phyloP scores from a whole-genome alignment of 2,113 vertebrate genomes.

The Oplegnathus fasciatus region DNA sequence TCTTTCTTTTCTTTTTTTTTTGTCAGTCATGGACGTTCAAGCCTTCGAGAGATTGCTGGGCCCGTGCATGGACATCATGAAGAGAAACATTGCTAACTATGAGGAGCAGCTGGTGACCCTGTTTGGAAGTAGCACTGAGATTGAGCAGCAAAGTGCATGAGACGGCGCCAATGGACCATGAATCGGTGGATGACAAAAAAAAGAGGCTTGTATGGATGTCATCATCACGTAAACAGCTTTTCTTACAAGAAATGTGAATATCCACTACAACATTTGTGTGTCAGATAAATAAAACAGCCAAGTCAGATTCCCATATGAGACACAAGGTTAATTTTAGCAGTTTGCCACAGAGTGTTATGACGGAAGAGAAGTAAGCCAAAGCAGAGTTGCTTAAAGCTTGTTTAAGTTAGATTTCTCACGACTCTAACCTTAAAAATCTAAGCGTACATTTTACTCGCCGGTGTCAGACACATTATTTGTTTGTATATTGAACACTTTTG shows the following conservation, averaged over 20 bases:
- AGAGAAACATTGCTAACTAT: constrained; percentile 98
- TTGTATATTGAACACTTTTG: constrained; percentile 60
- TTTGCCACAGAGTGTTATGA: constrained; percentile 55
- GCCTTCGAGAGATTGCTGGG: constrained; percentile 98
- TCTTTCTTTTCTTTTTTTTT: constrained; percentile 30
- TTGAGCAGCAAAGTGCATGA: constrained; percentile 92
- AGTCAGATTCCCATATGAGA: constrained; percentile 34
- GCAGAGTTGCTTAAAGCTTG: constrained; percentile 64
- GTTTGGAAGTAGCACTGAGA: constrained; percentile 96
- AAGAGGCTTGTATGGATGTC: constrained; percentile 60
- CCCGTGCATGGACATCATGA: constrained; percentile 99
- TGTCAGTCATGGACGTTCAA: constrained; percentile 94
- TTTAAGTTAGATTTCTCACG: constrained; percentile 60
- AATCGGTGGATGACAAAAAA: constrained; percentile 29
- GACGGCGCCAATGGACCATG: constrained; percentile 67
- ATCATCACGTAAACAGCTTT: constrained; percentile 61
- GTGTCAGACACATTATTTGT: constrained; percentile 63
- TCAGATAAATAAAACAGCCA: constrained; percentile 45
- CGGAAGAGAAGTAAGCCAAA: constrained; percentile 67
- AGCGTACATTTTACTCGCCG: constrained; percentile 67
- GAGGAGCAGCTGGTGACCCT: constrained; percentile 96
- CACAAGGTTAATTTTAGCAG: constrained; percentile 29
- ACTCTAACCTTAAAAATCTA: constrained; percentile 56
- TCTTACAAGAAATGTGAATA: constrained; percentile 76
- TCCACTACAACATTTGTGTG: constrained; percentile 55